phyloP scores from a whole-genome alignment of 1,140 invertebrate genomes.

The Achroia grisella region DNA sequence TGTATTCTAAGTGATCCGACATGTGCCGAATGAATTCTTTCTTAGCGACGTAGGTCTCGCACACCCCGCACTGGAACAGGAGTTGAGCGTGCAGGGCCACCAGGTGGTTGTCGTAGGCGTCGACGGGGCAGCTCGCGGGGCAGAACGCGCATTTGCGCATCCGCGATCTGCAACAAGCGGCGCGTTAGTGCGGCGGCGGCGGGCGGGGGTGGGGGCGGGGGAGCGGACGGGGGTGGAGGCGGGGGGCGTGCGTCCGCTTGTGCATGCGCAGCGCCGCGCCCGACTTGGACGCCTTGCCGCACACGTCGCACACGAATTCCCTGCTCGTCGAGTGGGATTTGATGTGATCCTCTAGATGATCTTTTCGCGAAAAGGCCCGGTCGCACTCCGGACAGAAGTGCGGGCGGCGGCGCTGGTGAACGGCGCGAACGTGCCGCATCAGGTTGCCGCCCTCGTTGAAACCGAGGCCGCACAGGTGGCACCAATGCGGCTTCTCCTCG shows the following conservation, averaged over 20 bases:
- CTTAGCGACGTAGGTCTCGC: constrained; percentile 35
- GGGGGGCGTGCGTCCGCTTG: constrained; percentile 31
- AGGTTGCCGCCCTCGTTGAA: constrained; percentile 69
- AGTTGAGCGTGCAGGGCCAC: constrained; percentile 25
- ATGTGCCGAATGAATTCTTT: constrained; percentile 44
- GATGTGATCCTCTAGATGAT: constrained; percentile 59
- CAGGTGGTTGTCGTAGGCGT: constrained; percentile 28
- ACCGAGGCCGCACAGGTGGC: constrained; percentile 33
- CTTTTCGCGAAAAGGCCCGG: constrained; percentile 64
- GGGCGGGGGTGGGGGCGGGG: constrained; percentile 24
- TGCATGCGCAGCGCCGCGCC: constrained; percentile 43
- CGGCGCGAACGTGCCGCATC: constrained; percentile 54
- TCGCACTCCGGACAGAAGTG: constrained; percentile 67
- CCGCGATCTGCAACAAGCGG: neutral
- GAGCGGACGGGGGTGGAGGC: constrained; percentile 40
- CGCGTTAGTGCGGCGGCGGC: constrained; percentile 7
- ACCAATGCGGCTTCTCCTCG: constrained; percentile 28
- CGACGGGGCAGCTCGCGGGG: constrained; percentile 5
- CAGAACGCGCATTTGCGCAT: constrained; percentile 31
- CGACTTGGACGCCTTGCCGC: constrained; percentile 41
- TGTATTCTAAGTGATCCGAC: constrained; percentile 33
- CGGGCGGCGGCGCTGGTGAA: constrained; percentile 67
- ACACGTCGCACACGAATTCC: constrained; percentile 73
- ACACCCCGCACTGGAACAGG: constrained; percentile 50
- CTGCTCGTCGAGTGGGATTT: constrained; percentile 73